These are phyloP conservation scores for Dolomedes plantarius DNA, from an alignment of 2,888 invertebrate genomes.

Conservation along the genomic window DNA sequence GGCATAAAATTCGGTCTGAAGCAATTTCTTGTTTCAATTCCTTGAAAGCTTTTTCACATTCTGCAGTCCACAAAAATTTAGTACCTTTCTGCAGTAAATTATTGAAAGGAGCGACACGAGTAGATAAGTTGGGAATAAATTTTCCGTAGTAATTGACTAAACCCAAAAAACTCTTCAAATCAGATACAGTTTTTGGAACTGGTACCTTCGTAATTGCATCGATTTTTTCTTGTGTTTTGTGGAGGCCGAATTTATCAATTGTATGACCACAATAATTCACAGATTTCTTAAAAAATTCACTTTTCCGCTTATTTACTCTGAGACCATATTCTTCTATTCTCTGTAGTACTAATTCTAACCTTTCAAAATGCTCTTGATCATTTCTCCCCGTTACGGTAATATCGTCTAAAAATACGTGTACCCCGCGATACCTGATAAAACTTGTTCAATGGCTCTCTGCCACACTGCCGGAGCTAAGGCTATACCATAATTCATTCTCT, in stretches of 20 bases:
- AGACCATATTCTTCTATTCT: slow-evolving; percentile 14
- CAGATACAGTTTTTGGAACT: slow-evolving; percentile 38
- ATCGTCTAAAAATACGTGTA: slow-evolving; percentile 32
- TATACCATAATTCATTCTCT: slow-evolving; percentile 75
- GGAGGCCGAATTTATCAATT: slow-evolving; percentile 49
- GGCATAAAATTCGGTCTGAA: slow-evolving; percentile 72
- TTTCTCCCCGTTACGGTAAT: slow-evolving; percentile 19
- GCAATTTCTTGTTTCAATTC: slow-evolving; percentile 41
- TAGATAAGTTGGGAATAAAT: slow-evolving; percentile 50
- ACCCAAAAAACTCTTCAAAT: slow-evolving; percentile 46
- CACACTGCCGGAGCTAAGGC: slow-evolving; percentile 76
- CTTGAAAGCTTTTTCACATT: slow-evolving; percentile 50
- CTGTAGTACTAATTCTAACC: slow-evolving; percentile 25
- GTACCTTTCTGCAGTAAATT: slow-evolving; percentile 47
- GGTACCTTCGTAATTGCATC: slow-evolving; percentile 38
- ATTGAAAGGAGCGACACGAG: slow-evolving; percentile 44
- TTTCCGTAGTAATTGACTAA: slow-evolving; percentile 46
- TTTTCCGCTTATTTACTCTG: slow-evolving; percentile 21
- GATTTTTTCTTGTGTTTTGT: slow-evolving; percentile 47
- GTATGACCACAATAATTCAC: slow-evolving; percentile 35
- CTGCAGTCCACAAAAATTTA: slow-evolving; percentile 46
- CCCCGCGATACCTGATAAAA: slow-evolving; percentile 31
- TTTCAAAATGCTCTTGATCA: slow-evolving; percentile 33
- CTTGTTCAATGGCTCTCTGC: slow-evolving; percentile 70
- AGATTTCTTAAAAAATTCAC: slow-evolving; percentile 35